phyloP scores from a whole-genome alignment of 2,888 invertebrate genomes.

The Apeira syringaria region DNA sequence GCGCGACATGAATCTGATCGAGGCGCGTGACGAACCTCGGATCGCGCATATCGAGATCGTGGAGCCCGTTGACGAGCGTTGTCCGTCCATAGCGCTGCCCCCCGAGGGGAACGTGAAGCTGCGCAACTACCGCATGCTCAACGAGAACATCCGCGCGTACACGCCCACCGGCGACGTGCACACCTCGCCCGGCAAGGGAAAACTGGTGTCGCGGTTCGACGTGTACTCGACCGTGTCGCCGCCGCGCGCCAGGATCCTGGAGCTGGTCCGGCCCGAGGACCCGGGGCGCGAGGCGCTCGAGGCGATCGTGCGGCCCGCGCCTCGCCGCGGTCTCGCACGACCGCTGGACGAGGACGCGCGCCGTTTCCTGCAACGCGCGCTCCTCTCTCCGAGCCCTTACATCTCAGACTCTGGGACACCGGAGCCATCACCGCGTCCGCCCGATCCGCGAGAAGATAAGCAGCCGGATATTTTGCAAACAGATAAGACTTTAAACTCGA shows the following conservation, averaged over 20 bases:
- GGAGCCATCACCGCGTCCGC: conserved; percentile 36
- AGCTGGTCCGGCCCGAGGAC: conserved; percentile 66
- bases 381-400: conserved; percentile 60
- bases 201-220: conserved; percentile 66
- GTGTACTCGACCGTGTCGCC: conserved; percentile 59
- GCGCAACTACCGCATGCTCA: conserved; percentile 62
- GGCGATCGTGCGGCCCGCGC: conserved; percentile 69
- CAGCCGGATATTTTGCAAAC: conserved; percentile 7
- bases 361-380: conserved; percentile 66
- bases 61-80: conserved; percentile 56
- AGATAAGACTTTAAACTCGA: conserved; percentile 30
- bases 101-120: conserved; percentile 68
- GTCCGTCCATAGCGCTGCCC: conserved; percentile 49
- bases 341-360: conserved; percentile 71
- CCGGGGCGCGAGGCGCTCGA: conserved; percentile 68
- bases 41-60: conserved; percentile 56
- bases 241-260: conserved; percentile 65
- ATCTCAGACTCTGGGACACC: conserved; percentile 45
- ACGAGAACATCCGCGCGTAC: conserved; percentile 65
- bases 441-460: background rate
- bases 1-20: conserved; percentile 49
- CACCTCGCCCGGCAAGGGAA: conserved; percentile 61
- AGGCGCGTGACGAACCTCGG: conserved; percentile 39
- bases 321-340: conserved; percentile 61
- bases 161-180: conserved; percentile 66